Base-by-base conservation (phyloP, 2,113 vertebrate species). In the Dissostichus mawsoni region DNA sequence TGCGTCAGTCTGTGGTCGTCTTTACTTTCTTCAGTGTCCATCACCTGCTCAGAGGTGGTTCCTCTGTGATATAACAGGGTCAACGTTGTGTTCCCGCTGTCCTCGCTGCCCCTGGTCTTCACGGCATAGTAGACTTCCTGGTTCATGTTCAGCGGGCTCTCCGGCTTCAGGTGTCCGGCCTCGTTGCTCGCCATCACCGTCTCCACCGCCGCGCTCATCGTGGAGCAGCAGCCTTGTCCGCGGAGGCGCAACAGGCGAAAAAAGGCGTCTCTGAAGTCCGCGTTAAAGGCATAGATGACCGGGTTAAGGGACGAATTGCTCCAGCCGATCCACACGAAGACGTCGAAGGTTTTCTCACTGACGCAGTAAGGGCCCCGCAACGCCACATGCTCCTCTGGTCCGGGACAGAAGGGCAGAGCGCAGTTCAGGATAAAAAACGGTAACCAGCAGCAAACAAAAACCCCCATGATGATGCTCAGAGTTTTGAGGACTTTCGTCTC, bases 241-340 rank as follows among this genome's bases (percentile, higher is more conserved):
- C 79, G 80, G 74, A 89, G 90, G 72, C 81, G 86, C 86, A 93
- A 20, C 69, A 93, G 65, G 81, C 92, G 90, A 66, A 93, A 61
- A 66, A 93, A 93, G 14, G 92, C 92, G 69, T 93, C 92, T 65
- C 92, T 86, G 71, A 93, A 93, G 56, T 93, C 92, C 18, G 90
- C 84, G 82, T 93, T 93, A 14, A 93, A 90, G 3, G 92, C 92
- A 13, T 93, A 93, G 52, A 93, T 93, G 33, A 93, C 33, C 8
- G 92, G 92, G 77, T 93, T 93, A 10, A 93, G 76, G 12, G 90
- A 93, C 5, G 92, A 93, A 18, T 93, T 93, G 79, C 90, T 93
- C 92, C 92, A 93, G 14, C 92, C 92, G 74, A 93, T 86, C 91
- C 91, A 92, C 76, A 92, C 89, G n/a, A 92, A 92, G 2, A 92